Conservation (phyloP, 2,797 vertebrate species). For the Diplodus puntazzo region DNA sequence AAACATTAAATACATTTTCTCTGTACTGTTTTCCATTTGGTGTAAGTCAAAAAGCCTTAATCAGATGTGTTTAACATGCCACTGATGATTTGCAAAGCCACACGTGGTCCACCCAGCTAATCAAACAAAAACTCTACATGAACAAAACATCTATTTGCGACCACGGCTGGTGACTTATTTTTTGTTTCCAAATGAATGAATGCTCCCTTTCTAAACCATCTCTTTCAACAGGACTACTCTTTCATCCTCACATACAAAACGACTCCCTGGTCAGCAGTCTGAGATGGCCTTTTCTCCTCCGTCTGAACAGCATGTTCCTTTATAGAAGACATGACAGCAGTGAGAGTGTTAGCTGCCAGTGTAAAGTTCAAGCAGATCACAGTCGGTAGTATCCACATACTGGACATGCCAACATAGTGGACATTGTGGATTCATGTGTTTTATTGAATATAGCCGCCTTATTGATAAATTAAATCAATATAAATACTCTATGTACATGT, state of each 20-base stretch:
- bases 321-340: slow-evolving; percentile 38
- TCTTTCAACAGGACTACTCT: slow-evolving; percentile 12
- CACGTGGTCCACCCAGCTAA: slow-evolving; percentile 5
- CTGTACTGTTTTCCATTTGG: no score
- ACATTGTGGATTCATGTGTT: background rate
- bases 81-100: background rate
- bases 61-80: no score
- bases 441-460: background rate
- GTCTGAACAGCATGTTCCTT: slow-evolving; percentile 35
- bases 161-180: slow-evolving; percentile 10
- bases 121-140: background rate
- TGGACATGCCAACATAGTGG: background rate
- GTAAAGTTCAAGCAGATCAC: slow-evolving; percentile 29
- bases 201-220: slow-evolving; percentile 11
- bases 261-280: slow-evolving; percentile 1
- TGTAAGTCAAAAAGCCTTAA: no score
- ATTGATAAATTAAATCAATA: background rate
- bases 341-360: slow-evolving; percentile 22
- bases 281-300: slow-evolving; percentile 27
- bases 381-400: slow-evolving; percentile 1
- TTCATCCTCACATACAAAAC: slow-evolving; percentile 22
- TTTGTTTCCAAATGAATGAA: background rate
- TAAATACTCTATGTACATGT: background rate
- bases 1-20: no score
- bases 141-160: background rate